Evolutionary conservation across 1,140 invertebrate species (phyloP).

Genomic region (Bombus pascuorum): DNA sequence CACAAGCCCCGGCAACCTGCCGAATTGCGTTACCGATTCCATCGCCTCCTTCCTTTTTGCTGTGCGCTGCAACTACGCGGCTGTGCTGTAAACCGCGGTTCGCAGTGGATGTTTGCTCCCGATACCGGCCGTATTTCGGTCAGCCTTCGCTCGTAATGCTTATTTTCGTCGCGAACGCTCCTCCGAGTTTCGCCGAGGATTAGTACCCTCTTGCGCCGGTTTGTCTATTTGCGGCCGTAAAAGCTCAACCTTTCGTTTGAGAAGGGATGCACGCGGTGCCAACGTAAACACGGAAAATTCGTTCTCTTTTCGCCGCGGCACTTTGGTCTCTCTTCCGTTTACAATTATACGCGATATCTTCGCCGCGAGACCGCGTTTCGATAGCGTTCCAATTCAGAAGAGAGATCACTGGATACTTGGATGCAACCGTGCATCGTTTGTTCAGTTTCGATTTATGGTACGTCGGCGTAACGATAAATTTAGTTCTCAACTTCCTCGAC

Average conservation of each 20-base stretch:
- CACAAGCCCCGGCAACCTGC: background rate
- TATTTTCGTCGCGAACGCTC: constrained; percentile 50
- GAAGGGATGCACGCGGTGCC: constrained; percentile 14
- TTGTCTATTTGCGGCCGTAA: constrained; percentile 42
- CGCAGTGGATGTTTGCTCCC: constrained; percentile 25
- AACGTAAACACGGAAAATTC: constrained; percentile 60
- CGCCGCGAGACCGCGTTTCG: background rate
- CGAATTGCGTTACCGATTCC: background rate
- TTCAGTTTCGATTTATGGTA: constrained; percentile 25
- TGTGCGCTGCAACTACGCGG: background rate
- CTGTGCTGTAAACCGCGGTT: constrained; percentile 6
- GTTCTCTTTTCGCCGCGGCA: constrained; percentile 29
- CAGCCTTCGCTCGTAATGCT: constrained; percentile 42
- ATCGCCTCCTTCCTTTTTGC: background rate
- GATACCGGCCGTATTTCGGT: constrained; percentile 47
- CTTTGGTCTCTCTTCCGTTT: background rate
- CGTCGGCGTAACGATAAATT: constrained; percentile 36
- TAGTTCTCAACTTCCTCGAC: constrained; percentile 39
- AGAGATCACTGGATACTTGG: background rate
- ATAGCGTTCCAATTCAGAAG: background rate
- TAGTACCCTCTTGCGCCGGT: constrained; percentile 38
- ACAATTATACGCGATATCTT: background rate
- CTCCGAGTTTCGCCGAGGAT: constrained; percentile 44
- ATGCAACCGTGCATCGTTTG: background rate
- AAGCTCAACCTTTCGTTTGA: constrained; percentile 27